phyloP scores from a whole-genome alignment of 2,888 invertebrate species.

The Melanotus villosus region DNA sequence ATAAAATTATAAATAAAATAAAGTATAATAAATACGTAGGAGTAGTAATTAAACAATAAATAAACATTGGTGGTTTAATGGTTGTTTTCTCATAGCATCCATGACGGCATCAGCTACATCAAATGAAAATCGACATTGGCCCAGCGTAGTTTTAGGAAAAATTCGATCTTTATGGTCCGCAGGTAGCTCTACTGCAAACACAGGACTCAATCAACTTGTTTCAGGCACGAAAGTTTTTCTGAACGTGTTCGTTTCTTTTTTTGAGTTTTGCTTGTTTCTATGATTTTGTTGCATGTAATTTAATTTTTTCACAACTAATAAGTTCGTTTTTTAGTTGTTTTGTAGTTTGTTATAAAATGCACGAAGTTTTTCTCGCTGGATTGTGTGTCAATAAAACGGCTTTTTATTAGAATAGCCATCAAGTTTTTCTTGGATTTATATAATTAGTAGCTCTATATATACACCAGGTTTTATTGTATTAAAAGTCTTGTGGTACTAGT shows the following conservation, averaged over 20 bases:
- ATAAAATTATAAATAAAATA: no score
- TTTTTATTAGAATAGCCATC: background rate
- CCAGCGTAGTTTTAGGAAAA: conserved; percentile 87
- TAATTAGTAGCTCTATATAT: background rate
- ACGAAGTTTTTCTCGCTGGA: background rate
- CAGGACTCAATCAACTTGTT: conserved; percentile 87
- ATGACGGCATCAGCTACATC: conserved; percentile 67
- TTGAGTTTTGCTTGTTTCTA: conserved; percentile 37
- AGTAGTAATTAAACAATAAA: no score
- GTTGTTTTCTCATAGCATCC: conserved; percentile 35
- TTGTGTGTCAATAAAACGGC: background rate
- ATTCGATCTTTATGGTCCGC: conserved; percentile 91
- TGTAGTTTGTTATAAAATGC: background rate
- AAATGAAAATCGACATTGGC: conserved; percentile 76
- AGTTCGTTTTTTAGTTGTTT: background rate
- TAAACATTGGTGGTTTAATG: no score
- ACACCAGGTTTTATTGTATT: background rate
- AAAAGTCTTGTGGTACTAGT: conserved; percentile 11
- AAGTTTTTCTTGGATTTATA: conserved; percentile 3
- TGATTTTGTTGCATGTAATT: conserved; percentile 1
- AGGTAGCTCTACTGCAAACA: conserved; percentile 80
- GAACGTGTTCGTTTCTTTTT: conserved; percentile 35
- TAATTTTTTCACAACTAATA: background rate
- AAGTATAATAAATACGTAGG: no score
- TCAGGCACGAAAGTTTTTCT: conserved; percentile 74